phyloP scores from a whole-genome alignment of 2,797 vertebrate species.

The Cacajao melanocephalus region DNA sequence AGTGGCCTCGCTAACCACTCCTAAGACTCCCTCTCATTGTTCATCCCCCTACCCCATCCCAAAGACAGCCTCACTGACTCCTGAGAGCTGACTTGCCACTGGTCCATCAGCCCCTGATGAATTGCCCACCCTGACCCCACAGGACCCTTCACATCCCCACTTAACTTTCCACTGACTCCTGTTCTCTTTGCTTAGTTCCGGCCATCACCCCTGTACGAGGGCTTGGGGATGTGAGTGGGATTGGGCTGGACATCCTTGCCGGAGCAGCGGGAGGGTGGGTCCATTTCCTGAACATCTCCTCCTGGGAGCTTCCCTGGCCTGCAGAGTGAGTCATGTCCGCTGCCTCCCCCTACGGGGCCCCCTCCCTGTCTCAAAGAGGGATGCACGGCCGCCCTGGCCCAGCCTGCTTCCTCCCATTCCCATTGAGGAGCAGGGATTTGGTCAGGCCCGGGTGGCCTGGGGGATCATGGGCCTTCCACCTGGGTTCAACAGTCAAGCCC shows the following conservation, averaged over 20 bases:
- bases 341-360: background rate
- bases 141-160: background rate
- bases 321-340: constrained; percentile 56
- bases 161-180: background rate
- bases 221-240: background rate
- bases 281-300: constrained; percentile 44
- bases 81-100: background rate
- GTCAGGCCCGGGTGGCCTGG: background rate
- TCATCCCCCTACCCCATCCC: fast-evolving
- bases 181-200: background rate
- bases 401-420: background rate
- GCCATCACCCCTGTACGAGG: fast-evolving
- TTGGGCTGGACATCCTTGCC: background rate
- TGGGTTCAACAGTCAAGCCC: too few relatives aligned
- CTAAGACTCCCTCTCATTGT: background rate
- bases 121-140: background rate
- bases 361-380: background rate
- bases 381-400: background rate
- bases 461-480: background rate
- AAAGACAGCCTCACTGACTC: background rate
- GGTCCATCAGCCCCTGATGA: too few relatives aligned
- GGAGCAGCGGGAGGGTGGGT: constrained; percentile 16
- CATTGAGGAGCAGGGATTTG: background rate
- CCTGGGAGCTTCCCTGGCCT: constrained; percentile 28
- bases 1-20: background rate